Evolutionary conservation across 2,113 vertebrate species (phyloP), one percentile per base, ranked within the genome.

Genomic region (Nematolebias whitei): DNA sequence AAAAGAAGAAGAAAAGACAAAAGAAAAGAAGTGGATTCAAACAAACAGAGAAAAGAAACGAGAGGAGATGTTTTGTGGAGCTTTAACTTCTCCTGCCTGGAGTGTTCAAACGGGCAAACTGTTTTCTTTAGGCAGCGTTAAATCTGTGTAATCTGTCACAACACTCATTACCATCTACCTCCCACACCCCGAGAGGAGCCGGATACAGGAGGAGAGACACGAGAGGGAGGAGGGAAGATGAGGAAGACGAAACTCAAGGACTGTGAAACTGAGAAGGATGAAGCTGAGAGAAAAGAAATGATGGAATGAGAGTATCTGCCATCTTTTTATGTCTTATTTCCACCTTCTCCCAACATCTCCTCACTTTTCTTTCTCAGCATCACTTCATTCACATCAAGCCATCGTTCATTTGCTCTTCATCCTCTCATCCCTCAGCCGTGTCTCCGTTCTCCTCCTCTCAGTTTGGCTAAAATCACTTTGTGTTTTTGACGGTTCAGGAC

Each of bases 111-210:
- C 40, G 50, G 66, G 50, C 1, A 22, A 39, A 53, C 62, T 41
- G 68, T 57, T 53, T 32, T 43, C 40, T 14, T 49, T 68, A 45
- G 58, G 73, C 63, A 35, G 58, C 68, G 35, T 55, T 19, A 78
- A 78, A 43, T 60, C 23, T 53, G 55, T 49, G 60, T 64, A 69
- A 72, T 85, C 83, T 77, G 76, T 69, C 79, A 82, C 72, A 57
- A 38, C 58, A 18, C 70, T 85, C 65, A 75, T 82, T 79, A 82
- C 54, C 50, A 65, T 77, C 76, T 53, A 47, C 58, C 48, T 57
- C 69, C 57, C 48, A 41, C 6, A 2, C 71, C 47, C 2, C 2
- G 48, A 60, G 61, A 71, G 41, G 44, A 29, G 52, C 48, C 26
- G 44, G 52, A 55, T 9, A 40, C 24, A 62, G 52, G 15, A 24